Evolutionary conservation across 2,888 invertebrate genomes (phyloP).

Genomic region (Xanthia icteritia): DNA sequence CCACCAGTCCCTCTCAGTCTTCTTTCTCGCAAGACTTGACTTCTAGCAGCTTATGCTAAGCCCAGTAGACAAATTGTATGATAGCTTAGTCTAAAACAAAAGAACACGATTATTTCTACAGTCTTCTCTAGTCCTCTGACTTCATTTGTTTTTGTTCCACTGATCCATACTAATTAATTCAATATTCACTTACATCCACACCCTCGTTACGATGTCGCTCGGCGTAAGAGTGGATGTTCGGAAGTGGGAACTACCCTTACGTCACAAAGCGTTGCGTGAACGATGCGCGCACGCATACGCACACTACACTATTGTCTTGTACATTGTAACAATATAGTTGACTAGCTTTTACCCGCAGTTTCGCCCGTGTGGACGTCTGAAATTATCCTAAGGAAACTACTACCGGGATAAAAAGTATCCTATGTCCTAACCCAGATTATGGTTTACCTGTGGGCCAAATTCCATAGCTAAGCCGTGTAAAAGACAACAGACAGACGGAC

Average conservation of each 20-base stretch:
- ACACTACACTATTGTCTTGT: constrained; percentile 14
- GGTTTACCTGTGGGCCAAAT: neutral
- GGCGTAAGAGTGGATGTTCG: constrained; percentile 51
- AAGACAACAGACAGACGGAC: neutral
- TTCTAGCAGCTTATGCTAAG: neutral
- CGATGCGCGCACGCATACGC: constrained; percentile 43
- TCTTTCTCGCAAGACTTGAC: neutral
- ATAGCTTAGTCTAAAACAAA: neutral
- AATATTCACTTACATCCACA: constrained; percentile 5
- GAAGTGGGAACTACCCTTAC: constrained; percentile 63
- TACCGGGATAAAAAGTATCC: neutral
- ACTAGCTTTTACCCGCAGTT: neutral
- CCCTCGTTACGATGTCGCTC: constrained; percentile 43
- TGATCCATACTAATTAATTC: constrained; percentile 2
- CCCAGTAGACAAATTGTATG: too few species aligned
- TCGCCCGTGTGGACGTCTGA: neutral
- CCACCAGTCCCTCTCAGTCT: neutral
- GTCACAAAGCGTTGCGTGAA: constrained; percentile 63
- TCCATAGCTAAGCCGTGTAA: neutral
- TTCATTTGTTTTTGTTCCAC: constrained; percentile 22
- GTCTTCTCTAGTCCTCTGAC: neutral
- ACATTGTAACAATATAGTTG: constrained; percentile 9
- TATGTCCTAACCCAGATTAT: neutral
- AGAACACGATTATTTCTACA: neutral
- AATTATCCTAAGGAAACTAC: neutral